phyloP scores from a whole-genome alignment of 1,140 invertebrate genomes.

The Tribolium madens region DNA sequence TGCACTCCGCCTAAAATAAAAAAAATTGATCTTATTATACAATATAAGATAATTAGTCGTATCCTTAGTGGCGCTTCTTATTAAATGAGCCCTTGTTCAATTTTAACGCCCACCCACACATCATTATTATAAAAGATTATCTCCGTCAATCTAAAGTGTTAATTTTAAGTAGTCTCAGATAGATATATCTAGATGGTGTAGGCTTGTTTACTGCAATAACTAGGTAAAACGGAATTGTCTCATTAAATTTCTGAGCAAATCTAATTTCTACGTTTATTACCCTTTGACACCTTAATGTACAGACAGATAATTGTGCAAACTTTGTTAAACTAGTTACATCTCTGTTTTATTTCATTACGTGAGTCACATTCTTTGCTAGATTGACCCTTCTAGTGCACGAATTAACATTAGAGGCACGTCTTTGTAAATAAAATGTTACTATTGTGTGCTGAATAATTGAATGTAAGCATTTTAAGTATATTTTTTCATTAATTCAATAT shows the following conservation, averaged over 20 bases:
- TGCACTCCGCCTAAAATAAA: constrained; percentile 4
- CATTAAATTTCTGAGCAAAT: neutral
- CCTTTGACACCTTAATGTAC: neutral
- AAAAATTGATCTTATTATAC: constrained; percentile 9
- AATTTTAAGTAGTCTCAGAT: neutral
- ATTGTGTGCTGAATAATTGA: constrained; percentile 27
- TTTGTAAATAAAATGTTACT: constrained; percentile 18
- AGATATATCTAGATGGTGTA: neutral
- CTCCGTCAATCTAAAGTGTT: neutral
- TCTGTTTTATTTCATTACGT: constrained; percentile 11
- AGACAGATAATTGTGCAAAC: neutral
- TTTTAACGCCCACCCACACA: neutral
- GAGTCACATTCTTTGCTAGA: constrained; percentile 1
- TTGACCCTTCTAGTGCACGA: neutral
- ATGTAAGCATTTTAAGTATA: neutral
- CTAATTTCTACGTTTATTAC: neutral
- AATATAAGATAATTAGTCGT: neutral
- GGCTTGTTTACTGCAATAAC: neutral
- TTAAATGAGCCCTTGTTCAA: constrained; percentile 2
- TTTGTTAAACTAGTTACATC: neutral
- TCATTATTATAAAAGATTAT: constrained; percentile 1
- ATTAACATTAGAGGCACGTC: constrained; percentile 8
- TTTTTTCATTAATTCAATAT: neutral
- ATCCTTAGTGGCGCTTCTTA: constrained; percentile 20
- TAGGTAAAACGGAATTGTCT: neutral